Evolutionary conservation across 2,888 invertebrate genomes (phyloP).

Genomic region (Leptopilina myrica): DNA sequence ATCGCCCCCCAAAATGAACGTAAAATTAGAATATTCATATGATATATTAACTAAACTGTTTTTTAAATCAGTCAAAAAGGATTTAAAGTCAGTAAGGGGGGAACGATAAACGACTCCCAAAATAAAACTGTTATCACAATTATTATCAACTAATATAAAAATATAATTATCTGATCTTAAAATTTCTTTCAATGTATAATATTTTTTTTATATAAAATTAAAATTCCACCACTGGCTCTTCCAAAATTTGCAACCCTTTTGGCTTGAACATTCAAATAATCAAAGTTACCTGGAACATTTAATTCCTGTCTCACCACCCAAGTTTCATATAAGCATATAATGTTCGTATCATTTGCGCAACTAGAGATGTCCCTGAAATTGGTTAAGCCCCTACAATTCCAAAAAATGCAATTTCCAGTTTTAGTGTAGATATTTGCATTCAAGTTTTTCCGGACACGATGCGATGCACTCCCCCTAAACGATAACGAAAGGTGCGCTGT

Average conservation of each 20-base stretch:
- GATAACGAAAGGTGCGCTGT: neutral
- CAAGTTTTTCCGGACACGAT: neutral
- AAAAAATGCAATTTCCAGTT: neutral
- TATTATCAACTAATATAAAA: constrained; percentile 6
- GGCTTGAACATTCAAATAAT: neutral
- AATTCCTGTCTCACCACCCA: neutral
- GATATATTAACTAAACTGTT: neutral
- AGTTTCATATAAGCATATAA: constrained; percentile 1
- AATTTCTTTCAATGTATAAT: neutral
- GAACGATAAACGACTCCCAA: neutral
- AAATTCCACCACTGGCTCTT: constrained; percentile 5
- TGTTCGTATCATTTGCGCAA: neutral
- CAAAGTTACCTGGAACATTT: neutral
- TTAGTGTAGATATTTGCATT: neutral
- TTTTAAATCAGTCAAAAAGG: neutral
- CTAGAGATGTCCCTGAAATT: neutral
- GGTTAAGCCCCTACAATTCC: neutral
- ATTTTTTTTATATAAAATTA: neutral
- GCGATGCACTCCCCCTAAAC: neutral
- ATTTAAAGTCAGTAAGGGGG: neutral
- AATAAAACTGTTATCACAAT: neutral
- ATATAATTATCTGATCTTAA: neutral
- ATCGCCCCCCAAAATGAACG: neutral
- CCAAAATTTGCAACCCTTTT: neutral
- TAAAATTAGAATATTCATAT: neutral